These are phyloP conservation scores for Ormyrus thymus DNA, from an alignment of 2,888 invertebrate species.

Conservation along the genomic window DNA sequence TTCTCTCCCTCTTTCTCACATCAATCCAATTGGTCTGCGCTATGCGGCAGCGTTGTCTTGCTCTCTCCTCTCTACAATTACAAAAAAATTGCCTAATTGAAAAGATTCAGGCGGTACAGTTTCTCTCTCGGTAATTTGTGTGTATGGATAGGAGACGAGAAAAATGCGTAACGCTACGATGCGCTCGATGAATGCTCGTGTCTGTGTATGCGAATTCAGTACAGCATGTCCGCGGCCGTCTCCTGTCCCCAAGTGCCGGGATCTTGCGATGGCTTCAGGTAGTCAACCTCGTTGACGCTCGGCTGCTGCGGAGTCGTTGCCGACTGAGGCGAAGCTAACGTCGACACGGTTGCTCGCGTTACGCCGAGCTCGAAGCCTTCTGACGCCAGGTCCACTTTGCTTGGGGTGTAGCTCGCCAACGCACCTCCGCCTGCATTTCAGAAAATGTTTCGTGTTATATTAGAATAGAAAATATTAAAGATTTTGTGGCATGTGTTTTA, in stretches of 20 bases:
- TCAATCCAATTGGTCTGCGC: background rate
- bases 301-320: slow-evolving; percentile 33
- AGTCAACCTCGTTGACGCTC: slow-evolving; percentile 68
- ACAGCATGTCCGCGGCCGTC: slow-evolving; percentile 75
- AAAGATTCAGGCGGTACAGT: slow-evolving; percentile 38
- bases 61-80: slow-evolving; percentile 23
- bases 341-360: slow-evolving; percentile 78
- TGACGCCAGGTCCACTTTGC: slow-evolving; percentile 81
- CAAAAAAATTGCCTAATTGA: slow-evolving; percentile 34
- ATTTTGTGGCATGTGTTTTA: no score
- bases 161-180: slow-evolving; percentile 47
- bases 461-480: background rate
- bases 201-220: slow-evolving; percentile 64
- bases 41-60: slow-evolving; percentile 9
- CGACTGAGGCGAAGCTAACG: slow-evolving; percentile 62
- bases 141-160: slow-evolving; percentile 33
- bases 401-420: slow-evolving; percentile 89
- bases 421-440: slow-evolving; percentile 67
- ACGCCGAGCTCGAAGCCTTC: slow-evolving; percentile 88
- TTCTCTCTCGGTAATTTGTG: slow-evolving; percentile 4
- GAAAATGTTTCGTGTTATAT: background rate
- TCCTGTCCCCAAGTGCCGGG: slow-evolving; percentile 74
- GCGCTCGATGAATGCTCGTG: slow-evolving; percentile 21
- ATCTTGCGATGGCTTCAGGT: slow-evolving; percentile 74
- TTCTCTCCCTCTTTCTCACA: slow-evolving; percentile 5